A percentile compares a stretch with the other conserved stretches of the same genome.
Conservation (phyloP, 37 sponge, comb jelly and placozoan genomes). For the Oscarella lobularis region DNA sequence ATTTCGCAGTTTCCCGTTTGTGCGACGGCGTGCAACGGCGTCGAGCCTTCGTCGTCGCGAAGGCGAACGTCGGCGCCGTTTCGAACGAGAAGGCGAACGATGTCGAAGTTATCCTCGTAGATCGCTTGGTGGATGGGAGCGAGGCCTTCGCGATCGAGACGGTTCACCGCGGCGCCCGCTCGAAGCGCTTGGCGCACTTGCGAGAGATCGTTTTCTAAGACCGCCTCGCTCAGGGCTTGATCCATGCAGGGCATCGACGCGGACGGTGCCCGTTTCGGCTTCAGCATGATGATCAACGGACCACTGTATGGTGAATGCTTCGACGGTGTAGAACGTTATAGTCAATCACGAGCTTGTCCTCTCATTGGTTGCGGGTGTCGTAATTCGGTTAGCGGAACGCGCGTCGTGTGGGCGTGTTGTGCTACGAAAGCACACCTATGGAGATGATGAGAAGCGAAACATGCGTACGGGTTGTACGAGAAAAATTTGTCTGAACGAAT, state of each 20-base stretch:
- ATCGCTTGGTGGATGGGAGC: neutral
- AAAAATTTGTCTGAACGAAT: too few relatives aligned
- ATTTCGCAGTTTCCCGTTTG: neutral
- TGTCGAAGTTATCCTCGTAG: conserved; percentile 2
- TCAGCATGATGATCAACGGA: too few relatives aligned
- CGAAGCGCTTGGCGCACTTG: neutral
- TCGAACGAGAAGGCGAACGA: neutral
- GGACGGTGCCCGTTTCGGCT: too few relatives aligned
- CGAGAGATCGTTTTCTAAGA: neutral
- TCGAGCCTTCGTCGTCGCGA: neutral
- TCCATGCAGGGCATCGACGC: neutral
- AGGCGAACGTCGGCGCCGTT: neutral
- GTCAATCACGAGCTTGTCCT: too few relatives aligned
- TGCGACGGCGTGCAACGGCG: neutral
- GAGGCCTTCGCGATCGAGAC: neutral
- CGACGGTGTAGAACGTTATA: too few relatives aligned
- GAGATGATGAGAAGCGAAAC: too few relatives aligned
- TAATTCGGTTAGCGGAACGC: too few relatives aligned
- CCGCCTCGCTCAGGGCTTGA: neutral
- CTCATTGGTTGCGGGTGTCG: too few relatives aligned
- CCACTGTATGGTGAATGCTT: too few relatives aligned
- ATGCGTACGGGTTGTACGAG: too few relatives aligned
- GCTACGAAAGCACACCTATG: too few relatives aligned
- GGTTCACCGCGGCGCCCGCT: neutral
- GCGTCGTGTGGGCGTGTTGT: too few relatives aligned